Conservation (phyloP, 2,888 invertebrate genomes). For the Tiliacea aurago region DNA sequence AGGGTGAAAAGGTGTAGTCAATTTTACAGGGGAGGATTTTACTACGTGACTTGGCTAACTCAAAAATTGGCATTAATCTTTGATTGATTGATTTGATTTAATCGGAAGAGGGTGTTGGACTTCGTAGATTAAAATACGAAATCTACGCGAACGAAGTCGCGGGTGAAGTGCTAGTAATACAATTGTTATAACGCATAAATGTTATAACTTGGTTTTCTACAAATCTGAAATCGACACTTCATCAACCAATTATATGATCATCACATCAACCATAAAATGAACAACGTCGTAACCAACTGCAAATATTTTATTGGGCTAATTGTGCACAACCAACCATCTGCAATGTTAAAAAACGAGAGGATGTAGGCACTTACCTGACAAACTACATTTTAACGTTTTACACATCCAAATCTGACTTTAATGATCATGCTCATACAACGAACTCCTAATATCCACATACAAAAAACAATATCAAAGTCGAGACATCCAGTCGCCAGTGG, state of each 20-base stretch:
- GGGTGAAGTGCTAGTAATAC: too few relatives aligned
- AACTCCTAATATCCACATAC: constrained; percentile 76
- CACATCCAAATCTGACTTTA: constrained; percentile 76
- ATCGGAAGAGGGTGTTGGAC: too few relatives aligned
- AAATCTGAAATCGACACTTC: constrained; percentile 48
- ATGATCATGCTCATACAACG: constrained; percentile 76
- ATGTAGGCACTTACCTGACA: constrained; percentile 69
- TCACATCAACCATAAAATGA: constrained; percentile 53
- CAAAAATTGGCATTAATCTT: too few relatives aligned
- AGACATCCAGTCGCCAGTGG: constrained; percentile 86
- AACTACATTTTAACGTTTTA: constrained; percentile 73
- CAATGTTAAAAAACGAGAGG: constrained; percentile 63
- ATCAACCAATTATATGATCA: constrained; percentile 60
- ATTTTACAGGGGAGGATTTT: too few relatives aligned
- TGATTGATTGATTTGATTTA: too few relatives aligned
- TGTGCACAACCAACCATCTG: constrained; percentile 57
- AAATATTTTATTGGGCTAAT: constrained; percentile 62
- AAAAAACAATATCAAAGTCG: constrained; percentile 84
- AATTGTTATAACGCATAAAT: neutral
- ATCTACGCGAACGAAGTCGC: too few relatives aligned
- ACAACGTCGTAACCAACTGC: constrained; percentile 45
- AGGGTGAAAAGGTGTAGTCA: too few relatives aligned
- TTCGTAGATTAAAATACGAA: too few relatives aligned
- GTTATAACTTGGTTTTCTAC: constrained; percentile 30
- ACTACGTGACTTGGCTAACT: too few relatives aligned